Percentiles rank a stretch among this genome's conserved stretches.
phyloP scores from a whole-genome alignment of 2,113 vertebrate genomes.

The Anhinga rufa region DNA sequence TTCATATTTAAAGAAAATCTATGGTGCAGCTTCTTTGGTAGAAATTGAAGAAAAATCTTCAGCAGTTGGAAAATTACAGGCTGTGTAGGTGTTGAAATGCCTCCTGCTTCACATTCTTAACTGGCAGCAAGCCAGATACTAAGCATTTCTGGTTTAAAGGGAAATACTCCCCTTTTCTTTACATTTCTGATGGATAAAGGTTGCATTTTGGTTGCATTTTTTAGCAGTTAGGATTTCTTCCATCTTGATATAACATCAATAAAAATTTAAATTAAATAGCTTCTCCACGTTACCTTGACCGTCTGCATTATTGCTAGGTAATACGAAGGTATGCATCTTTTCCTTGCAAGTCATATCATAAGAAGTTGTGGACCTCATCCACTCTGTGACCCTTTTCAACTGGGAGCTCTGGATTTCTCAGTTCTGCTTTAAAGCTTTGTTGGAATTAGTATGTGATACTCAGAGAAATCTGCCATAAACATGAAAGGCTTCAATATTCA shows the following conservation, averaged over 20 bases:
- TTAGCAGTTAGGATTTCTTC: background rate
- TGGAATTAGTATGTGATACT: background rate
- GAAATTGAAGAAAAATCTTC: slow-evolving; percentile 40
- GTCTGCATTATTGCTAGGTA: background rate
- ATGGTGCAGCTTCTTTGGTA: background rate
- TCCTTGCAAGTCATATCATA: background rate
- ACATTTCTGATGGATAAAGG: background rate
- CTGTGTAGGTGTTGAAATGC: slow-evolving; percentile 63
- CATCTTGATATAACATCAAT: background rate
- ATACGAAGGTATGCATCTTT: background rate
- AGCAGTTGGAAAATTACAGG: slow-evolving; percentile 62
- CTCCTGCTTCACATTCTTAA: slow-evolving; percentile 50
- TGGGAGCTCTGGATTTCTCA: background rate
- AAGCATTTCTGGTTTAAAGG: slow-evolving; percentile 39
- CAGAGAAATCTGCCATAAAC: background rate
- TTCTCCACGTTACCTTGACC: background rate
- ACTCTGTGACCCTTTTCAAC: background rate
- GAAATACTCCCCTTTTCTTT: background rate
- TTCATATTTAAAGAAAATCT: slow-evolving; percentile 19
- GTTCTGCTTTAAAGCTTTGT: background rate
- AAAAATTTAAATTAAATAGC: background rate
- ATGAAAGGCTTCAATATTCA: background rate
- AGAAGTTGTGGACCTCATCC: background rate
- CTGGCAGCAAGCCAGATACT: slow-evolving; percentile 44
- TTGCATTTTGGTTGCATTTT: background rate